A percentile compares a stretch with the other conserved stretches of the same genome.
These are phyloP conservation scores for Thelaira solivaga DNA, from an alignment of 2,888 invertebrate genomes.

Conservation along the genomic window DNA sequence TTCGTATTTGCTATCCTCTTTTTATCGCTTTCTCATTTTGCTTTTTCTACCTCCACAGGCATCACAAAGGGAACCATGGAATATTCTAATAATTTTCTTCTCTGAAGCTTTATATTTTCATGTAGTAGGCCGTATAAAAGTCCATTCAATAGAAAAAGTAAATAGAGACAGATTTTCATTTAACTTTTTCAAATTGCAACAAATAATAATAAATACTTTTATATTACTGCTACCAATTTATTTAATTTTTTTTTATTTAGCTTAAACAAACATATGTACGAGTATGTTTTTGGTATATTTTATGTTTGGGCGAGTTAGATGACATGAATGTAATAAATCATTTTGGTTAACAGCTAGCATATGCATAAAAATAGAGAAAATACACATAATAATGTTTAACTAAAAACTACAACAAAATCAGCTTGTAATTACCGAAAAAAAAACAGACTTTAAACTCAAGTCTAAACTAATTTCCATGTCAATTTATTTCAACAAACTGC, in stretches of 20 bases:
- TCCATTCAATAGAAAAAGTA: too few species aligned
- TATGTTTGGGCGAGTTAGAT: constrained; percentile 52
- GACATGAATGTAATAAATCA: constrained; percentile 57
- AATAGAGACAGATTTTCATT: not conserved
- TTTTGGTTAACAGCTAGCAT: constrained; percentile 28
- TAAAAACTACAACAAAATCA: constrained; percentile 47
- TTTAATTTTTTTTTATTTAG: not conserved
- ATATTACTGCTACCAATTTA: not conserved
- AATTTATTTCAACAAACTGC: constrained; percentile 74
- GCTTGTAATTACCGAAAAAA: constrained; percentile 52
- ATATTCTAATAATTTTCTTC: too few species aligned
- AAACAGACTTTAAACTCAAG: constrained; percentile 70
- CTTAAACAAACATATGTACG: not conserved
- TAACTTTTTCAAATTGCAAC: not conserved
- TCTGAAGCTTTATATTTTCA: too few species aligned
- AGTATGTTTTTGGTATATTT: constrained; percentile 36
- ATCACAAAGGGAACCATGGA: too few species aligned
- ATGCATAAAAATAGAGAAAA: not conserved
- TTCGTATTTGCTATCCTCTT: too few species aligned
- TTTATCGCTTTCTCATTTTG: too few species aligned
- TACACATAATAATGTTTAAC: constrained; percentile 35
- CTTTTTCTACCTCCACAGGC: too few species aligned
- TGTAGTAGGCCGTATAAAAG: too few species aligned
- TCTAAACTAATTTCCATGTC: constrained; percentile 76
- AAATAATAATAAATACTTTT: not conserved